A percentile compares a stretch with the other conserved stretches of the same genome.
These are phyloP conservation scores for Erythrocercus mccallii DNA, from an alignment of 2,113 vertebrate genomes.

Conservation along the genomic window DNA sequence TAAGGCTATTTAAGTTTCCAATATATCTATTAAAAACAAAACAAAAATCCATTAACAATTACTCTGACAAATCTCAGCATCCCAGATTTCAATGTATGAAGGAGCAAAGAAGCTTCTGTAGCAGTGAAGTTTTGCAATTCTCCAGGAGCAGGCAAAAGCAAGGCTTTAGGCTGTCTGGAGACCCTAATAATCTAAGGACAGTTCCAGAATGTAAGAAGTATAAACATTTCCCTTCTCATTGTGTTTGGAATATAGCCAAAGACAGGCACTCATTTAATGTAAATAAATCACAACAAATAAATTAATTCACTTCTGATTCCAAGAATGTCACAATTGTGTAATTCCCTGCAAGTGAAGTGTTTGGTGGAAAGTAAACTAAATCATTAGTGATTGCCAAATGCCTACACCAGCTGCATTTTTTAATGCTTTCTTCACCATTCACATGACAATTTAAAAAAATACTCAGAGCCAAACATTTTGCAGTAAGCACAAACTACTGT, in stretches of 20 bases:
- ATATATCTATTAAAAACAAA: not conserved
- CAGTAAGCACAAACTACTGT: not conserved
- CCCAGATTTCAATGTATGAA: not conserved
- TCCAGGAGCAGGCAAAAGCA: not conserved
- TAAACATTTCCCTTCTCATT: not conserved
- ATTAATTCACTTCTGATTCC: not conserved
- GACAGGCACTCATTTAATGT: not conserved
- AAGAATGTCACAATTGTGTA: not conserved
- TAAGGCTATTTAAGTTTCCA: not conserved
- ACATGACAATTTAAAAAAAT: not conserved
- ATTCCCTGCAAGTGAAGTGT: not conserved
- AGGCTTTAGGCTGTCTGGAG: not conserved
- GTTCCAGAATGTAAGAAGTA: not conserved
- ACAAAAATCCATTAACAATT: not conserved
- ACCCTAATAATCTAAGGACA: not conserved
- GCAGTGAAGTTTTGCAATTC: not conserved
- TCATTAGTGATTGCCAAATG: not conserved
- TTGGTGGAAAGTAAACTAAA: not conserved
- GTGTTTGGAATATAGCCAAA: not conserved
- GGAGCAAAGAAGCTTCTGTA: not conserved
- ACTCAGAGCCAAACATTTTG: not conserved
- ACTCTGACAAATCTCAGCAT: not conserved
- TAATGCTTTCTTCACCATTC: not conserved
- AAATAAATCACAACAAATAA: not conserved
- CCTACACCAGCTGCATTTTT: not conserved